Base-by-base conservation (phyloP, 2,888 invertebrate species). In the Andricus curvator region DNA sequence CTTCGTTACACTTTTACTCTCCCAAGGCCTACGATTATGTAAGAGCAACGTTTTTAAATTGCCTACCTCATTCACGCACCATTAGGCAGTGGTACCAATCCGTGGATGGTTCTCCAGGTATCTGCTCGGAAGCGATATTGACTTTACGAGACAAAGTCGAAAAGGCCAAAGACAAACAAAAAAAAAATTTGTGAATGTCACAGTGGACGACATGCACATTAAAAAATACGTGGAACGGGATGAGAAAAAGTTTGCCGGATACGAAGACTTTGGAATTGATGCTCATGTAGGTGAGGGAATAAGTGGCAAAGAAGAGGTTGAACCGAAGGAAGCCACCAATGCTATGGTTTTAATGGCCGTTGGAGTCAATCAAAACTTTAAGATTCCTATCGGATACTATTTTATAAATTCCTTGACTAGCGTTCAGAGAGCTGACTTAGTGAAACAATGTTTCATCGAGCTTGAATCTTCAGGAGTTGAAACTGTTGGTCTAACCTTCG, bases 261-360 rank as follows among this genome's bases (percentile, higher is more conserved):
- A 83, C 79, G 81, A 86, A 17, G 84, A 85, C 77, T 81, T 84
- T 78, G 85, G 86, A 22, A 13, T 70, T 33, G 79, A 76, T 41
- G 20, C 9, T 48, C 48, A 6, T 48, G 9, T 3, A 5, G 48
- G 48, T 48, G 2, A 48, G 48, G 9, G 15, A 48, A 9, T 25
- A n/a, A 51, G 33, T 15, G 68, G 70, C 25, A 15, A 80, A 33
- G 70, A 78, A 41, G 17, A 70, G 15, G 78, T 76, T n/a, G 13
- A 79, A 68, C 81, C 83, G 4, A 84, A 81, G 70, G 66, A 82
- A 37, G 86, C 80, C 8, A 51, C 80, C 3, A 82, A 84, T 37
- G 82, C 82, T 9, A 84, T 86, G 84, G 81, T 83, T 6, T 25
- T 81, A 4, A 81, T 84, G 82, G 62, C 79, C 15, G 82, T 81